Evolutionary conservation across 1,140 invertebrate genomes (phyloP).

Genomic region (Drosophila lacertosa): DNA sequence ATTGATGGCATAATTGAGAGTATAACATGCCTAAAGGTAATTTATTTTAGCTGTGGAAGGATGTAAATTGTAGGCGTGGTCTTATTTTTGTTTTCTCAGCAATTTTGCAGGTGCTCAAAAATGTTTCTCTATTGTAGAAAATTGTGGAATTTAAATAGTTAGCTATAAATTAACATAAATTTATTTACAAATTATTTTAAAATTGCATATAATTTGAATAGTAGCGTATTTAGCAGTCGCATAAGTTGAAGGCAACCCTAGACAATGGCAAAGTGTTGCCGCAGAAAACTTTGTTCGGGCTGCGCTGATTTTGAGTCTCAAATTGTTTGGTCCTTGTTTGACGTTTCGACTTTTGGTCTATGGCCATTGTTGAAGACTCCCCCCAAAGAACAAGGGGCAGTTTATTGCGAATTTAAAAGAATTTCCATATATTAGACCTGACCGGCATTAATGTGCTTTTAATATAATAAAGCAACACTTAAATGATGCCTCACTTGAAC

Average conservation of each 20-base stretch:
- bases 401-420: slow-evolving; percentile 34
- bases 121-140: not conserved
- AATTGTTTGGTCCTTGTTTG: slow-evolving; percentile 44
- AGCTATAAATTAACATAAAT: too few species aligned
- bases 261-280: slow-evolving; percentile 41
- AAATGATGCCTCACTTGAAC: slow-evolving; percentile 27
- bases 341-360: slow-evolving; percentile 27
- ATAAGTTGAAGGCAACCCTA: slow-evolving; percentile 1
- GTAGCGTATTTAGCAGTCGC: slow-evolving; percentile 15
- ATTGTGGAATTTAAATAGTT: too few species aligned
- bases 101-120: not conserved
- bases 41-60: not conserved
- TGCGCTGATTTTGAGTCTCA: slow-evolving; percentile 38
- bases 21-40: not conserved
- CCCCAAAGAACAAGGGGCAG: slow-evolving; percentile 7
- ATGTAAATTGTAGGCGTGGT: not conserved
- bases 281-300: slow-evolving; percentile 31
- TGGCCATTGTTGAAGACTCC: slow-evolving; percentile 10
- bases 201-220: too few species aligned
- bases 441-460: slow-evolving; percentile 39
- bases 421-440: slow-evolving; percentile 25
- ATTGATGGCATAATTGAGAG: not conserved
- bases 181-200: too few species aligned
- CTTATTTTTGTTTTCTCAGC: not conserved
- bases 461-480: slow-evolving; percentile 53